A percentile compares a stretch with the other conserved stretches of the same genome.
These are phyloP conservation scores for Nebria salina DNA, from an alignment of 2,888 invertebrate species.

Conservation along the genomic window DNA sequence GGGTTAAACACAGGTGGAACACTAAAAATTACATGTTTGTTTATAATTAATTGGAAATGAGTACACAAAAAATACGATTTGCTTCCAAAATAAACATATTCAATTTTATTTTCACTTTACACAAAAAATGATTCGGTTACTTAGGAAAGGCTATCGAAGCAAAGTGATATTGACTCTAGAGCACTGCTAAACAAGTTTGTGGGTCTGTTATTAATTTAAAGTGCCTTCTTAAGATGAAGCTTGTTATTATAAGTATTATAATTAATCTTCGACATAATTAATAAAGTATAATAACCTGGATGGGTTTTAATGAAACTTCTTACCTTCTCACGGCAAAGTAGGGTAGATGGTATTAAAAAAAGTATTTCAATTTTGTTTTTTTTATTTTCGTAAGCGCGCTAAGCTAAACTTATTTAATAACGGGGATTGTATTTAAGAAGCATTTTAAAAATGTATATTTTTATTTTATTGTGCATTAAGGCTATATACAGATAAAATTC, in stretches of 20 bases:
- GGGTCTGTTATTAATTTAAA: conserved; percentile 29
- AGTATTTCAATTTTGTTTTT: too few relatives aligned
- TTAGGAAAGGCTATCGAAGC: too few relatives aligned
- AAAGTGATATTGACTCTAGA: neutral
- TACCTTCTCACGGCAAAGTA: neutral
- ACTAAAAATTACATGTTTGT: neutral
- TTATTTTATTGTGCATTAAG: too few relatives aligned
- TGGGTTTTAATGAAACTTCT: conserved; percentile 32
- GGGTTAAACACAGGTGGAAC: neutral
- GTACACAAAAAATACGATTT: neutral
- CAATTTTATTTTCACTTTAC: neutral
- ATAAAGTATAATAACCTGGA: conserved; percentile 19
- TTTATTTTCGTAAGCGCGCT: too few relatives aligned
- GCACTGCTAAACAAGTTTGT: conserved; percentile 3
- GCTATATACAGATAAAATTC: too few relatives aligned
- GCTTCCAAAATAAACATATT: neutral
- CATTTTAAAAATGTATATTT: too few relatives aligned
- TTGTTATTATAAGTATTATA: conserved; percentile 18
- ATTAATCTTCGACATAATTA: conserved; percentile 31
- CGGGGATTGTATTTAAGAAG: too few relatives aligned
- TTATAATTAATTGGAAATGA: neutral
- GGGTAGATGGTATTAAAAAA: too few relatives aligned
- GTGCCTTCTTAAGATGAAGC: neutral
- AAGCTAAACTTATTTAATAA: too few relatives aligned
- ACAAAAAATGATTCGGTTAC: too few relatives aligned